Evolutionary conservation across 2,797 vertebrate species (phyloP).

Genomic region (Bucorvus abyssinicus): DNA sequence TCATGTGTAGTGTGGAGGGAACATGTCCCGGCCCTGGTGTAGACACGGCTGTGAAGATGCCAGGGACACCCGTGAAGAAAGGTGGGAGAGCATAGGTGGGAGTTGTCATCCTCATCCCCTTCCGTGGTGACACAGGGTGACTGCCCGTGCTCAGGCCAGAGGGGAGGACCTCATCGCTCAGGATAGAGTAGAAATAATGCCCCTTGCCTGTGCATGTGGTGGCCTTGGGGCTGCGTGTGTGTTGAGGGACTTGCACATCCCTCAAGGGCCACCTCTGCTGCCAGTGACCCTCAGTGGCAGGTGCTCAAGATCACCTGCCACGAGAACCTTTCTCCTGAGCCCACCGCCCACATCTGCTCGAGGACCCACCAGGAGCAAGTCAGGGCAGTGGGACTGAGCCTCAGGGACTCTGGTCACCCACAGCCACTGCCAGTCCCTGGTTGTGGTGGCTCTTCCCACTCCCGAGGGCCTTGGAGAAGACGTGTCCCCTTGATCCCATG

Average conservation of each 20-base stretch:
- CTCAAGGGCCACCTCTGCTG: neutral
- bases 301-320: neutral
- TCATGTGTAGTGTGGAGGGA: neutral
- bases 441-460: neutral
- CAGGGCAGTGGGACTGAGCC: neutral
- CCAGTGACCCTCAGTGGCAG: rapidly evolving
- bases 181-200: neutral
- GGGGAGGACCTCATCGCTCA: neutral
- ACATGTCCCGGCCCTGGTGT: neutral
- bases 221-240: rapidly evolving
- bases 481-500: neutral
- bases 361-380: neutral
- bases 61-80: neutral
- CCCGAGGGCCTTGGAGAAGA: rapidly evolving
- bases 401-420: neutral
- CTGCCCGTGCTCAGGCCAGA: neutral
- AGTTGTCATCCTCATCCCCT: neutral
- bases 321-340: neutral
- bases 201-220: rapidly evolving
- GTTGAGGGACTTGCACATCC: neutral
- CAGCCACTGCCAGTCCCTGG: neutral
- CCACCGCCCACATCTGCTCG: neutral
- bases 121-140: neutral
- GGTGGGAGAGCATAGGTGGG: neutral
- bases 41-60: rapidly evolving